Percentiles rank a stretch among this genome's conserved stretches.
Evolutionary conservation across 2,113 vertebrate species (phyloP).

Genomic region (Tursiops truncatus): DNA sequence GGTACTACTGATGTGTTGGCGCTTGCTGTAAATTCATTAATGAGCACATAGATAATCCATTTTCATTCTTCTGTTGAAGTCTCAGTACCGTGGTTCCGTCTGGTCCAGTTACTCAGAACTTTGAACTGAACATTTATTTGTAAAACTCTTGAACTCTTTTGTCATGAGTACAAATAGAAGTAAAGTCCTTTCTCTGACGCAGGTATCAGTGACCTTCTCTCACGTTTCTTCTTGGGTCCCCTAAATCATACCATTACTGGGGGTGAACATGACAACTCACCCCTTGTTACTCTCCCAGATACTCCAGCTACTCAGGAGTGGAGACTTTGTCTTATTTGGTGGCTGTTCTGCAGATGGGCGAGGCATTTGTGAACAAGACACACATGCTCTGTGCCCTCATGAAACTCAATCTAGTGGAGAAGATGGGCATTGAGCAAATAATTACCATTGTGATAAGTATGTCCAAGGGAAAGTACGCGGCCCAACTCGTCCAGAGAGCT

Average conservation of each 20-base stretch:
- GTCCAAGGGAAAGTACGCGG: background rate
- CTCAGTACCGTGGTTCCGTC: background rate
- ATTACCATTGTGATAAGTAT: background rate
- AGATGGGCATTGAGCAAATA: background rate
- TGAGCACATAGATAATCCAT: background rate
- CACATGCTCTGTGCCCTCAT: background rate
- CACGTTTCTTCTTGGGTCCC: background rate
- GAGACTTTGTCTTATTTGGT: background rate
- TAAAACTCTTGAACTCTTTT: conserved; percentile 29
- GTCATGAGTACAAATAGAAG: conserved; percentile 38
- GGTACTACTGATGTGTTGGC: conserved; percentile 74
- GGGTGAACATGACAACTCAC: background rate
- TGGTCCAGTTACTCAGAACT: background rate
- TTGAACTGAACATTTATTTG: conserved; percentile 40
- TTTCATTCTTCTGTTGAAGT: background rate
- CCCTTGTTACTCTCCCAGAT: background rate
- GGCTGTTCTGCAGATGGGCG: background rate
- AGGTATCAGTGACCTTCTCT: background rate
- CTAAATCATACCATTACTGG: background rate
- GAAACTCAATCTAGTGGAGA: background rate
- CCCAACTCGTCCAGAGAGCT: background rate
- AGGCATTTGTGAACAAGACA: background rate
- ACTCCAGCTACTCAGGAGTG: background rate
- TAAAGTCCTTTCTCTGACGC: conserved; percentile 42
- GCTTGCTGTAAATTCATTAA: background rate